Evolutionary conservation across 1,140 invertebrate species (phyloP).

Genomic region (Laupala kohalensis): DNA sequence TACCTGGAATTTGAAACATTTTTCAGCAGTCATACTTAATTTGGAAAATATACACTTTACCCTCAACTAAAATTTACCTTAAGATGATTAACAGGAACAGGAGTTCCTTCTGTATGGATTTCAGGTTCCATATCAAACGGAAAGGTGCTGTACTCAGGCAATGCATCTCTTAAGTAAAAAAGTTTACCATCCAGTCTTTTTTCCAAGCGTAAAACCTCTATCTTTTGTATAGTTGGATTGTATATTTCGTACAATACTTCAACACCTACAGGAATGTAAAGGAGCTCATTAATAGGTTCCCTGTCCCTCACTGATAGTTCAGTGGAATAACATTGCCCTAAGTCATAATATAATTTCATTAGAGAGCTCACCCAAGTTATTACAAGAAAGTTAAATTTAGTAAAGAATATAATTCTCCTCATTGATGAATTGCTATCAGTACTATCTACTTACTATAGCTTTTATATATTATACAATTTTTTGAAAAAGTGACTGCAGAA

Average conservation of each 20-base stretch:
- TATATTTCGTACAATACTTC: slow-evolving; percentile 87
- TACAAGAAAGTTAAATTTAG: no score
- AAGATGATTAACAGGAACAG: slow-evolving; percentile 75
- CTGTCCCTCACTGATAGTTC: no score
- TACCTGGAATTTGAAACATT: slow-evolving; percentile 34
- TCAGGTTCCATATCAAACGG: slow-evolving; percentile 84
- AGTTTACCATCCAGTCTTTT: slow-evolving; percentile 86
- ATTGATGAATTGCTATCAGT: no score
- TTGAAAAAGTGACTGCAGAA: no score
- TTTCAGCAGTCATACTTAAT: background rate
- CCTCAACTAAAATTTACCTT: slow-evolving; percentile 44
- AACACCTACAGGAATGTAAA: no score
- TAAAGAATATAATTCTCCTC: no score
- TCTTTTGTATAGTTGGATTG: slow-evolving; percentile 79
- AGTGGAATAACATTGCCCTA: no score
- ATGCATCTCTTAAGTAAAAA: slow-evolving; percentile 84
- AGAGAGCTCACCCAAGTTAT: no score
- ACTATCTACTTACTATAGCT: no score
- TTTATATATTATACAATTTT: no score
- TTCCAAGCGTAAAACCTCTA: slow-evolving; percentile 83
- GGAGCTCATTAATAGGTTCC: no score
- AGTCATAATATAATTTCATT: no score
- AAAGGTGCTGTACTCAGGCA: slow-evolving; percentile 85
- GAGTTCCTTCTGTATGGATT: slow-evolving; percentile 53
- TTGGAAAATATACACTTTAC: background rate